Evolutionary conservation across 2,888 invertebrate species (phyloP), one percentile per base, ranked within the genome.

Genomic region (Troilus luridus): DNA sequence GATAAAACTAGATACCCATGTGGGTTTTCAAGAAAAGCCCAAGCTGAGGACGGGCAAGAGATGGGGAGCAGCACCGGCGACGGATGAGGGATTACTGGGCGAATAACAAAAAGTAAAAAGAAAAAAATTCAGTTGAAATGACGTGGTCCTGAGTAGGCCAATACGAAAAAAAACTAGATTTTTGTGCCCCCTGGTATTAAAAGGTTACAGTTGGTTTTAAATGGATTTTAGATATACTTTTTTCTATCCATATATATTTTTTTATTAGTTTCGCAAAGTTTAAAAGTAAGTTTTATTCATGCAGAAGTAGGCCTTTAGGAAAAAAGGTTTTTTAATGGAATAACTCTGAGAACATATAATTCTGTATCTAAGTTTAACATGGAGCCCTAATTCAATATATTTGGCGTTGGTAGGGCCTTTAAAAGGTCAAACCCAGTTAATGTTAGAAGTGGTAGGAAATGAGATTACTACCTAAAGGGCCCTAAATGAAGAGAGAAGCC

Each of bases 371-470:
- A 77, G 72, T 77, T 72, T 77, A 77, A 77, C 72, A 77, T 77
- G 41, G 72, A 77, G 85, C 56, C 5, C 56, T 85, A 85, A 85
- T 54, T 54, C 56, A 58, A 85, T 85, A 85, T 85, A 85, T 54
- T 85, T 85, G 21, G 56, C 54, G 89, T 41, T 89, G 60, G 89
- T 67, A 56, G 89, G 64, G 27, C 72, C 56, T 56, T 85, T 85
- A 85, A 85, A 85, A 85, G 85, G 56, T 85, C 56, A 56, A 56
- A 85, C 56, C 56, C 56, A 85, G 56, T 85, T 85, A 85, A 56
- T 85, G 85, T 85, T 85, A 85, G 56, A 85, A 54, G 56, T 56
- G 85, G 56, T 56, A 85, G 85, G 19, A 58, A 85, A 89, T 67
- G 8, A 21, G 24, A 72, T 89, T 64, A 85, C n/a, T 56, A n/a